Conservation (phyloP, 2,797 vertebrate genomes). For the Tympanoctomys barrerae region DNA sequence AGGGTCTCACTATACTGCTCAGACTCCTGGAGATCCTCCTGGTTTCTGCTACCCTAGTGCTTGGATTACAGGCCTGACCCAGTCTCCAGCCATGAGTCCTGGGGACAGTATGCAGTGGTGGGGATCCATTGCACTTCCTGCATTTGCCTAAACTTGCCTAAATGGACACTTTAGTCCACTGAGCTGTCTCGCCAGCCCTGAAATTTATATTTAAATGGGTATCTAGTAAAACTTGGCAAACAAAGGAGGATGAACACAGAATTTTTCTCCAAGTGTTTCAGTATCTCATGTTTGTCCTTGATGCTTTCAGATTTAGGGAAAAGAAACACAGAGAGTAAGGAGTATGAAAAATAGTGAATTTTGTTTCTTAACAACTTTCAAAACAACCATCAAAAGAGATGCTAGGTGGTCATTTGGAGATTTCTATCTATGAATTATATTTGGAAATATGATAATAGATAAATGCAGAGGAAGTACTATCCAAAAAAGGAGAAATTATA, state of each 20-base stretch:
- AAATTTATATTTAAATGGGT: background rate
- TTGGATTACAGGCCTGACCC: too few relatives aligned
- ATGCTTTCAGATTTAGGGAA: background rate
- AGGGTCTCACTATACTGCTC: too few relatives aligned
- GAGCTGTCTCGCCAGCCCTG: background rate
- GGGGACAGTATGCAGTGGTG: too few relatives aligned
- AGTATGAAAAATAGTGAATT: background rate
- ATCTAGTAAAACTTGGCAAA: background rate
- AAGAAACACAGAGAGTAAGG: background rate
- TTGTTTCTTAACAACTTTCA: background rate
- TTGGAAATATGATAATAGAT: background rate
- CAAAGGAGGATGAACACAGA: background rate
- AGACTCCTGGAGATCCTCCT: too few relatives aligned
- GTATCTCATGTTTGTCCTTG: background rate
- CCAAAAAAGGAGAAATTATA: background rate
- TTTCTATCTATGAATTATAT: background rate
- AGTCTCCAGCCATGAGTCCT: too few relatives aligned
- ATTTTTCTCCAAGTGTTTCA: background rate
- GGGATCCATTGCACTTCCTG: too few relatives aligned
- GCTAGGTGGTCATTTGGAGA: background rate
- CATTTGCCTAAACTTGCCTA: too few relatives aligned
- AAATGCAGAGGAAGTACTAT: background rate
- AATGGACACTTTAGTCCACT: too few relatives aligned
- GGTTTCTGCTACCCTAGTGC: too few relatives aligned
- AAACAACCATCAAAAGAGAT: background rate